These are phyloP conservation scores for Aphis gossypii DNA, from an alignment of 1,140 invertebrate species.

Conservation along the genomic window DNA sequence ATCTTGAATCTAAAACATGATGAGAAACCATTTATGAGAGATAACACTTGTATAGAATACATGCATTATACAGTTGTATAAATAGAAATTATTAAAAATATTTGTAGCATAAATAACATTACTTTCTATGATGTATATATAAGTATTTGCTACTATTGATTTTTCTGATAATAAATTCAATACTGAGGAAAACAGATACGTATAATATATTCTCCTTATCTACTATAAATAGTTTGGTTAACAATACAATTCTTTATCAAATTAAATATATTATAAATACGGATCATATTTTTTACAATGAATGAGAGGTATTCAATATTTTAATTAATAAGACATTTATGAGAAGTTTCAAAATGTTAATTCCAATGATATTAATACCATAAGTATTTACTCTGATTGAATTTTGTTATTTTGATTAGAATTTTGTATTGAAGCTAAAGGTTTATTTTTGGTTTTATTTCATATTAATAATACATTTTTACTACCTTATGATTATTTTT, in stretches of 20 bases:
- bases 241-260: no score
- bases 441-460: neutral
- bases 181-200: neutral
- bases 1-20: slow-evolving; percentile 42
- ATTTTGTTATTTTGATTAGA: neutral
- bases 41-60: neutral
- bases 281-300: no score
- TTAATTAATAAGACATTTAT: no score
- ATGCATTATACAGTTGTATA: neutral
- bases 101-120: neutral
- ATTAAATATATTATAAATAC: no score
- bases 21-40: slow-evolving; percentile 40
- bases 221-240: neutral
- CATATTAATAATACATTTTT: no score
- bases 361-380: neutral
- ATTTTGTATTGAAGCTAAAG: neutral
- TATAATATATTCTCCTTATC: neutral
- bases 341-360: neutral
- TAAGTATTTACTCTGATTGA: neutral
- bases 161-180: neutral
- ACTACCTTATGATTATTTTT: no score
- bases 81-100: neutral
- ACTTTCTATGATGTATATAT: slow-evolving; percentile 4
- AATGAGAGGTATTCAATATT: no score
- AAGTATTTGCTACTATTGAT: slow-evolving; percentile 51